A percentile compares a stretch with the other conserved stretches of the same genome.
Conservation (phyloP, 2,797 vertebrate species). For the Tachyglossus aculeatus region DNA sequence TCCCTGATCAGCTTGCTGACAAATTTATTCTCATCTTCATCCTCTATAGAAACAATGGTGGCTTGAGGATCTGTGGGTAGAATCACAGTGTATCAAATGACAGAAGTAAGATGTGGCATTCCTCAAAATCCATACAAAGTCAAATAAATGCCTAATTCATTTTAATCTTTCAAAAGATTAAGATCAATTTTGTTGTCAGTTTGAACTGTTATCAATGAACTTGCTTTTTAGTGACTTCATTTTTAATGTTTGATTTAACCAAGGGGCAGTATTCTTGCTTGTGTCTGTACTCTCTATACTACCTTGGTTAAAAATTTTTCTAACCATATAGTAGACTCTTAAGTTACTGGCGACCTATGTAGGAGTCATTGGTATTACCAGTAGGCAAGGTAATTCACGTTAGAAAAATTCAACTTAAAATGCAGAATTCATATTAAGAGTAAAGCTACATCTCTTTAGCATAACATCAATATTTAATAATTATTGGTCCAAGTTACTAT, state of each 20-base stretch:
- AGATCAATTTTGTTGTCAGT: no score
- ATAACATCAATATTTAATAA: no score
- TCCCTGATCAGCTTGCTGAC: constrained; percentile 80
- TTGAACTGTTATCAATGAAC: no score
- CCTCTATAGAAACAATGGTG: constrained; percentile 82
- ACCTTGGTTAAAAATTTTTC: background rate
- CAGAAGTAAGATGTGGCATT: background rate
- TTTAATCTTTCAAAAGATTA: no score
- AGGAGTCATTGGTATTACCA: no score
- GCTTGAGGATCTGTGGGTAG: constrained; percentile 78
- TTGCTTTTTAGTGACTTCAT: no score
- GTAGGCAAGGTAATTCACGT: no score
- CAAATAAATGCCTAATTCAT: background rate
- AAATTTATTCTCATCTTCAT: constrained; percentile 90
- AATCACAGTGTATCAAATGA: constrained; percentile 39
- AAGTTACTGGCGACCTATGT: background rate
- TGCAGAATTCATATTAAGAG: no score
- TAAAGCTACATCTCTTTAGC: no score
- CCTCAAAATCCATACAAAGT: background rate
- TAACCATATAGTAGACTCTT: background rate
- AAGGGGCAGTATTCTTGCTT: background rate
- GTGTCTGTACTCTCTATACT: background rate
- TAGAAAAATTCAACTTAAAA: no score
- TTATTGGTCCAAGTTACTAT: no score
- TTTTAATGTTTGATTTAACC: no score